Conservation (phyloP, 2,113 vertebrate species). For the Pygoscelis adeliae region DNA sequence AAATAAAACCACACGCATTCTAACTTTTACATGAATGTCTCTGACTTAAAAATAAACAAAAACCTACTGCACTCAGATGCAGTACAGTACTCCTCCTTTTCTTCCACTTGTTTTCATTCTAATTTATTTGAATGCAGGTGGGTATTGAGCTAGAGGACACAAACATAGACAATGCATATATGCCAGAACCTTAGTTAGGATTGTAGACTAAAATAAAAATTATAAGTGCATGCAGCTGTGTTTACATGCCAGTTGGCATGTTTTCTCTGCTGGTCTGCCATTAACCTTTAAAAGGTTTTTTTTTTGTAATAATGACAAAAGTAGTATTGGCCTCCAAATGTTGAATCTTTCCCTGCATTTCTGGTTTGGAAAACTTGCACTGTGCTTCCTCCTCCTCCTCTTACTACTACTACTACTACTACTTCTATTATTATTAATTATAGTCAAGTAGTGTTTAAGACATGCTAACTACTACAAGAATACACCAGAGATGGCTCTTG, state of each 20-base stretch:
- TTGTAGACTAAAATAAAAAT: not conserved
- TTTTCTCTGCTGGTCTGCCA: not conserved
- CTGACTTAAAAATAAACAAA: not conserved
- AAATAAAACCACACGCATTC: not conserved
- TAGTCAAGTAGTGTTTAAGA: not conserved
- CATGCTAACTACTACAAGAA: not conserved
- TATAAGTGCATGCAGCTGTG: not conserved
- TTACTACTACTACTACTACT: not conserved
- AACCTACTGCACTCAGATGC: not conserved
- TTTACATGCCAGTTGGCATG: not conserved
- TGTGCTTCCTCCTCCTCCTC: not conserved
- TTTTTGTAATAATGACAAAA: not conserved
- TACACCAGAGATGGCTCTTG: not conserved
- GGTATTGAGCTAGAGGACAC: not conserved
- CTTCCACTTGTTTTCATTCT: not conserved
- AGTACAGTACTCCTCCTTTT: not conserved
- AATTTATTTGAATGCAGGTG: not conserved
- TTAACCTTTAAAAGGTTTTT: not conserved
- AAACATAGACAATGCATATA: not conserved
- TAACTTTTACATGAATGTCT: not conserved
- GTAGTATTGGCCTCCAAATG: not conserved
- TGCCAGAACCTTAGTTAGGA: not conserved
- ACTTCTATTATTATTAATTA: not conserved
- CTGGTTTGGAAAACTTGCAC: not conserved
- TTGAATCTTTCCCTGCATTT: not conserved